Percentiles rank a stretch among this genome's conserved stretches.
phyloP scores from a whole-genome alignment of 2,797 vertebrate species.

The Trichosurus vulpecula region DNA sequence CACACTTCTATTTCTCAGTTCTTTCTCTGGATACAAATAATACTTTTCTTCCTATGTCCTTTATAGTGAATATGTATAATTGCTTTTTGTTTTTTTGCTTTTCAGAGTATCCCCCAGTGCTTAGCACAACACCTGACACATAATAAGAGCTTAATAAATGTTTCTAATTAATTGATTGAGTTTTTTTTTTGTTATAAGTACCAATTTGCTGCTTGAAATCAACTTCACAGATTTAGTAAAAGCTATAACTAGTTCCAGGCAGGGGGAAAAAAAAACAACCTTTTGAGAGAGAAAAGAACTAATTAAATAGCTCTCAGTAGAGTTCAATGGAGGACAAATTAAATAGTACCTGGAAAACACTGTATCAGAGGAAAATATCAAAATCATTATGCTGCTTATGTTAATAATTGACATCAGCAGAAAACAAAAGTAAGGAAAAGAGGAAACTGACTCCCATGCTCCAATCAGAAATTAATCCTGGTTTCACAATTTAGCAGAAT shows the following conservation, averaged over 20 bases:
- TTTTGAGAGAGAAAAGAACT: constrained; percentile 9
- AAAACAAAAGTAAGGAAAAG: constrained; percentile 18
- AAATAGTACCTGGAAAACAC: constrained; percentile 10
- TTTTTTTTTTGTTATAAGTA: neutral
- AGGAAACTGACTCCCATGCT: neutral
- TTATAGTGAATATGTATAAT: neutral
- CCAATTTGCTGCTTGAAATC: neutral
- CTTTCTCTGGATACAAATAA: too few relatives aligned
- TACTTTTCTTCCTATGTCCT: neutral
- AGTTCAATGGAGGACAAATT: neutral
- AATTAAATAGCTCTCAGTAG: constrained; percentile 52
- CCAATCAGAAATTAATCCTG: neutral
- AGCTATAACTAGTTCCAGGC: constrained; percentile 7
- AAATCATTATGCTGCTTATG: constrained; percentile 38
- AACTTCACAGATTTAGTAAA: neutral
- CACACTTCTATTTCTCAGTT: too few relatives aligned
- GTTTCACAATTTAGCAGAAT: neutral
- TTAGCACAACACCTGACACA: neutral
- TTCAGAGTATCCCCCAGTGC: neutral
- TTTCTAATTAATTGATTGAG: neutral
- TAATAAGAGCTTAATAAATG: neutral
- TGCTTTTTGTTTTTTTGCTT: neutral
- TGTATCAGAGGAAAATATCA: constrained; percentile 24
- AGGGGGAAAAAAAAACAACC: neutral
- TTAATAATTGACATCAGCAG: constrained; percentile 15